phyloP scores from a whole-genome alignment of 2,888 invertebrate genomes.

The Pyrochroa serraticornis region DNA sequence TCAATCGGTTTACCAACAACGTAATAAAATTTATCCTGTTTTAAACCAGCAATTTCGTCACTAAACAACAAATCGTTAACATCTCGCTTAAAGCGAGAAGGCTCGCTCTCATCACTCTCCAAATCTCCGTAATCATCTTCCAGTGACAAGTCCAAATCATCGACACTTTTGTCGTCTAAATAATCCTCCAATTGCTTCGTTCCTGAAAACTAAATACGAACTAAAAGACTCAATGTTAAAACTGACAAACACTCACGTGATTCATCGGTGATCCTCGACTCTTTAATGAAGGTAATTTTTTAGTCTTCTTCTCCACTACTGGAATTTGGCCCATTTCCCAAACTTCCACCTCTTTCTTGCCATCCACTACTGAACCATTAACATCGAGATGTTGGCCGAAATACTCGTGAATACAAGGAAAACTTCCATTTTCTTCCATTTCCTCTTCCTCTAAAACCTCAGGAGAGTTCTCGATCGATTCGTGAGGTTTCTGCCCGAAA shows the following conservation, averaged over 20 bases:
- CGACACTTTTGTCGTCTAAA: not conserved
- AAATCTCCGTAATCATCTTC: conserved; percentile 17
- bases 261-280: not conserved
- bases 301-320: conserved; percentile 4
- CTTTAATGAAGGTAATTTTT: conserved; percentile 1
- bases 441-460: not conserved
- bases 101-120: conserved; percentile 11
- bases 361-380: not conserved
- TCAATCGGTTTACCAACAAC: conserved; percentile 10
- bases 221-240: not conserved
- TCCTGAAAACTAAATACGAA: not conserved
- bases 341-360: conserved; percentile 10
- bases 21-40: conserved; percentile 4
- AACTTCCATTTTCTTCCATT: conserved; percentile 27
- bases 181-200: conserved; percentile 4
- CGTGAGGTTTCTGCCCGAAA: too few species aligned
- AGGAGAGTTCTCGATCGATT: too few species aligned
- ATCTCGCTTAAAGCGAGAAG: conserved; percentile 9
- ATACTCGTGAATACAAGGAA: conserved; percentile 38
- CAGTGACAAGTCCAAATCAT: not conserved
- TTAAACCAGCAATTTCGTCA: too few species aligned
- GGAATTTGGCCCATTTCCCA: conserved; percentile 13
- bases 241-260: not conserved
- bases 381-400: conserved; percentile 22
- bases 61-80: not conserved